A percentile compares a stretch with the other conserved stretches of the same genome.
Evolutionary conservation across 2,113 vertebrate genomes (phyloP).

Genomic region (Hiodon tergisus): DNA sequence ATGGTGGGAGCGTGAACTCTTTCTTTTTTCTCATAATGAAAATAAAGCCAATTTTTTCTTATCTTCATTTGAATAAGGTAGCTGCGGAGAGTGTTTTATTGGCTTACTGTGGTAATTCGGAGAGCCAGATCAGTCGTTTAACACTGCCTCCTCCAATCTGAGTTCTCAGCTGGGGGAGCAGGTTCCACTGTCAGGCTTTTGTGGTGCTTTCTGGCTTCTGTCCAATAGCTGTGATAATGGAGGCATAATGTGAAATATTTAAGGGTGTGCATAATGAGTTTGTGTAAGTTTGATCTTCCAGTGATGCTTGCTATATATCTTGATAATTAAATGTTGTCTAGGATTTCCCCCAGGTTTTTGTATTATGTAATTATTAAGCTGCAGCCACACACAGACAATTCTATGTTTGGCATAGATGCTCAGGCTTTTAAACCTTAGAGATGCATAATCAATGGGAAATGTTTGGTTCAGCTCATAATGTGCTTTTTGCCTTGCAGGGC

Average conservation of each 20-base stretch:
- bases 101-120: slow-evolving; percentile 39
- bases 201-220: slow-evolving; percentile 27
- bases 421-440: slow-evolving; percentile 42
- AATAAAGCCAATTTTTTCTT: no score
- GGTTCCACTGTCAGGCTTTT: neutral
- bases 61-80: no score
- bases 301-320: slow-evolving; percentile 45
- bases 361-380: slow-evolving; percentile 56
- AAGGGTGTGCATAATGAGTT: slow-evolving; percentile 37
- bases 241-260: slow-evolving; percentile 58
- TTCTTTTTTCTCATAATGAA: no score
- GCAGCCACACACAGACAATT: slow-evolving; percentile 5
- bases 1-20: no score
- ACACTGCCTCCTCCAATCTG: slow-evolving; percentile 21
- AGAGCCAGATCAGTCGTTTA: slow-evolving; percentile 23
- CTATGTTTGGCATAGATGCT: slow-evolving; percentile 39
- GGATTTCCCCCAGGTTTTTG: slow-evolving; percentile 55
- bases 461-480: slow-evolving; percentile 47
- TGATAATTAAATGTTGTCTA: slow-evolving; percentile 63
- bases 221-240: slow-evolving; percentile 40
- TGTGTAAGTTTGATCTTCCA: slow-evolving; percentile 49
- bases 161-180: slow-evolving; percentile 1
- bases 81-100: slow-evolving; percentile 2
- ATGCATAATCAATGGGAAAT: slow-evolving; percentile 60
- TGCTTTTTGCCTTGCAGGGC: slow-evolving; percentile 56